Conservation (phyloP, 1,140 invertebrate genomes). For the Drosophila serrata region DNA sequence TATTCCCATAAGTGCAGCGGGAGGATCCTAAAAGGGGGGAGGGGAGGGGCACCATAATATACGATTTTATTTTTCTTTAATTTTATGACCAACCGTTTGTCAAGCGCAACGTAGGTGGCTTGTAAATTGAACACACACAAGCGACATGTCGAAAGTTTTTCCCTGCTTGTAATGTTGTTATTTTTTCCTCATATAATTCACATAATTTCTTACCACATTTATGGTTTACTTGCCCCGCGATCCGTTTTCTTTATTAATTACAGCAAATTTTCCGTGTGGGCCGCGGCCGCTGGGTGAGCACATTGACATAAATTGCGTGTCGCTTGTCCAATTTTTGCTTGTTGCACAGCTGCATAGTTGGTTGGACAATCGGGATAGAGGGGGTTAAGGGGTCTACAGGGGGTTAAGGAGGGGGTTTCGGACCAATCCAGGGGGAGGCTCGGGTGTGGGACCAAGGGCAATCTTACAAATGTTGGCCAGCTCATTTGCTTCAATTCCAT, state of each 20-base stretch:
- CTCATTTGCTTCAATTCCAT: slow-evolving; percentile 85
- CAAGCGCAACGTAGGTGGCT: slow-evolving; percentile 78
- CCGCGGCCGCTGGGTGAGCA: slow-evolving; percentile 71
- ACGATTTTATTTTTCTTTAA: slow-evolving; percentile 83
- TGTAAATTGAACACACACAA: slow-evolving; percentile 70
- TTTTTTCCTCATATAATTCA: neutral
- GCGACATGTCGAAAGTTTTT: slow-evolving; percentile 70
- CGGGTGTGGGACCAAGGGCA: slow-evolving; percentile 27
- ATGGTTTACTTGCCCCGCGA: slow-evolving; percentile 29
- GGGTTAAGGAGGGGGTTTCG: neutral
- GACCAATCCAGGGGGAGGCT: neutral
- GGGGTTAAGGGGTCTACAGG: neutral
- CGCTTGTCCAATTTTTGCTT: slow-evolving; percentile 83
- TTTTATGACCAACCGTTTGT: slow-evolving; percentile 77
- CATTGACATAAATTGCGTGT: slow-evolving; percentile 84
- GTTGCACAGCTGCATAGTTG: slow-evolving; percentile 80
- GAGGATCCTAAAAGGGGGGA: neutral
- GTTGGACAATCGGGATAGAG: slow-evolving; percentile 11
- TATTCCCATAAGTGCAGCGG: slow-evolving; percentile 50
- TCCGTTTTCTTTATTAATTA: slow-evolving; percentile 76
- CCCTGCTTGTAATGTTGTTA: neutral
- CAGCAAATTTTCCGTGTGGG: slow-evolving; percentile 81
- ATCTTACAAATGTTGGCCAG: slow-evolving; percentile 82
- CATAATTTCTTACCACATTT: slow-evolving; percentile 26
- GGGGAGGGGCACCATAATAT: slow-evolving; percentile 53